Evolutionary conservation across 1,140 invertebrate species (phyloP), one percentile per base, ranked within the genome.

Genomic region (Diorhabda elongata): DNA sequence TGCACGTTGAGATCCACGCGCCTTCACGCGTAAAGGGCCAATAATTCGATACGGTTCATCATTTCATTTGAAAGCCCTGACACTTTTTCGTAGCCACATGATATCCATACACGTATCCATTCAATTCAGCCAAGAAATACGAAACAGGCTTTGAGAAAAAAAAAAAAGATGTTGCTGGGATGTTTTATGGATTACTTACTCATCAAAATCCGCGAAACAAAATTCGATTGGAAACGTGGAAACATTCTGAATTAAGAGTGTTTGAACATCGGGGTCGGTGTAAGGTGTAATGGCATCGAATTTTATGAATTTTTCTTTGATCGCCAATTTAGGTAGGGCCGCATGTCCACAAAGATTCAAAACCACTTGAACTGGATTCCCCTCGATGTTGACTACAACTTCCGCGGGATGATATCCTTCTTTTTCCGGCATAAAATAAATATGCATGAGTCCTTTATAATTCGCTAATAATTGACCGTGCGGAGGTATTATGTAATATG

Each of bases 201-300:
- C 61, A 69, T 83, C 80, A 43, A 84, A 78, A 71, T 84, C 82
- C 44, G 80, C 70, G 76, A 84, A 84, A 62, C 75, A 83, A 57
- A 82, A 75, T 72, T 84, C 82, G 0, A 85, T 69, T 0, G 83
- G 78, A 66, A 77, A 78, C 26, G 71, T 9, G 44, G 77, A 75
- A 2, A 71, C 11, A 72, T 85, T 85, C 71, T 80, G 74, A 41
- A 85, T 76, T 0, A 69, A 76, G 44, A 85, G 77, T 5, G 63
- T 69, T 43, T 71, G 73, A 11, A 79, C 74, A 2, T 73, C 73
- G 0, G 73, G 42, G 8, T 74, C 58, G 2, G 74, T 73, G 58
- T 79, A 82, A 2, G 82, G 83, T 5, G 83, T 58, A 44, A 69
- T 64, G 0, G 81, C 70, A n/a, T 69, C 58, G 74, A 84, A 85